A percentile compares a stretch with the other conserved stretches of the same genome.
Evolutionary conservation across 2,888 invertebrate genomes (phyloP).

Genomic region (Lepetodrilus schrolli): DNA sequence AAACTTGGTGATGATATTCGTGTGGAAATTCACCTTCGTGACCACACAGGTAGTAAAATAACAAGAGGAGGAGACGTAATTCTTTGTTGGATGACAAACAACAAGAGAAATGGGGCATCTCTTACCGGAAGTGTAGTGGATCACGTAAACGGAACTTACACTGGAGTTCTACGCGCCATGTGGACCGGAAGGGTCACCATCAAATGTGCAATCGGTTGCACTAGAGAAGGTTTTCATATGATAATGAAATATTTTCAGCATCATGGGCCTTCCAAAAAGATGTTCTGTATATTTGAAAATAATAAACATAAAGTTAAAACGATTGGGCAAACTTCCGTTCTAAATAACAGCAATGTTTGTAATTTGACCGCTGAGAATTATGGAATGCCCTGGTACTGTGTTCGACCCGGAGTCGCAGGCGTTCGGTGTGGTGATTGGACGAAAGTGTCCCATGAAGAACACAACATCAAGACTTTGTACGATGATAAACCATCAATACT

Average conservation of each 20-base stretch:
- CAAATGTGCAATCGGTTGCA: conserved; percentile 6
- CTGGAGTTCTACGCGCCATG: neutral
- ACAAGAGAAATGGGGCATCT: neutral
- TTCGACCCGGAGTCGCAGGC: neutral
- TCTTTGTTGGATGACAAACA: neutral
- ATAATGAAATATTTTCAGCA: neutral
- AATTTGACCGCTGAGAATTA: conserved; percentile 12
- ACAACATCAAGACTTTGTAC: neutral
- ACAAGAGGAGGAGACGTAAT: conserved; percentile 1
- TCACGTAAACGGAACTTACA: conserved; percentile 11
- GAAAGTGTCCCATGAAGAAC: neutral
- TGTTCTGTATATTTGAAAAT: conserved; percentile 2
- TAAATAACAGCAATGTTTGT: neutral
- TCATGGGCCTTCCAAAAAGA: neutral
- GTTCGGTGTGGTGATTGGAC: conserved; percentile 11
- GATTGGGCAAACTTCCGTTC: neutral
- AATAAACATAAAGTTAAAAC: neutral
- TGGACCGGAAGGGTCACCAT: neutral
- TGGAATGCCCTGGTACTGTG: conserved; percentile 7
- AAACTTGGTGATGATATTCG: neutral
- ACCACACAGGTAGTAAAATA: neutral
- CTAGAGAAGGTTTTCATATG: neutral
- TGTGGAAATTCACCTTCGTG: neutral
- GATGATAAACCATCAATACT: neutral
- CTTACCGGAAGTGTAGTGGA: conserved; percentile 2